A percentile compares a stretch with the other conserved stretches of the same genome.
These are phyloP conservation scores for Limnephilus rhombicus DNA, from an alignment of 2,888 invertebrate genomes.

Conservation along the genomic window DNA sequence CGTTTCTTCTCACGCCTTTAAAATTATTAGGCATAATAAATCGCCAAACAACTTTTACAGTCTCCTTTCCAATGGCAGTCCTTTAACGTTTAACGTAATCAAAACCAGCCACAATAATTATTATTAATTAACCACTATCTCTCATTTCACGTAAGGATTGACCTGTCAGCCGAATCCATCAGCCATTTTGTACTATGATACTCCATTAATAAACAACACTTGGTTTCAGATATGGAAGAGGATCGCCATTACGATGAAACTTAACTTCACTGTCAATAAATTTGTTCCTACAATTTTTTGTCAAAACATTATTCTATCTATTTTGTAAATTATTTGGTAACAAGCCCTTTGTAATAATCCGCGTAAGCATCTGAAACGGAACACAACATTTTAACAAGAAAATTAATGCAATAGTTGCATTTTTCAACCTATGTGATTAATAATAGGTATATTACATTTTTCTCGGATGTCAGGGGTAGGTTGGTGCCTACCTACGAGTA, in stretches of 20 bases:
- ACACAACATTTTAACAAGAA: no score
- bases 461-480: no score
- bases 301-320: no score
- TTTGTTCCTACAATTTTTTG: no score
- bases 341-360: no score
- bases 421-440: no score
- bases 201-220: constrained; percentile 18
- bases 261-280: neutral
- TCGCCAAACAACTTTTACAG: neutral
- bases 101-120: neutral
- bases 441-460: no score
- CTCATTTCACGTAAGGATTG: neutral
- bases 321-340: no score
- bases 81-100: neutral
- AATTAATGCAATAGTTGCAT: no score
- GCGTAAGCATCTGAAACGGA: no score
- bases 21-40: neutral
- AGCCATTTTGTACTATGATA: neutral
- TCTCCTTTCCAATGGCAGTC: neutral
- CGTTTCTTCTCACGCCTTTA: neutral
- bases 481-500: no score
- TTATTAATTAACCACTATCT: neutral
- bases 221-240: neutral
- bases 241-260: neutral
- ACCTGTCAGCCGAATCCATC: constrained; percentile 20